Percentiles rank a stretch among this genome's conserved stretches.
Evolutionary conservation across 2,888 invertebrate species (phyloP).

Genomic region (Schizotus pectinicornis): DNA sequence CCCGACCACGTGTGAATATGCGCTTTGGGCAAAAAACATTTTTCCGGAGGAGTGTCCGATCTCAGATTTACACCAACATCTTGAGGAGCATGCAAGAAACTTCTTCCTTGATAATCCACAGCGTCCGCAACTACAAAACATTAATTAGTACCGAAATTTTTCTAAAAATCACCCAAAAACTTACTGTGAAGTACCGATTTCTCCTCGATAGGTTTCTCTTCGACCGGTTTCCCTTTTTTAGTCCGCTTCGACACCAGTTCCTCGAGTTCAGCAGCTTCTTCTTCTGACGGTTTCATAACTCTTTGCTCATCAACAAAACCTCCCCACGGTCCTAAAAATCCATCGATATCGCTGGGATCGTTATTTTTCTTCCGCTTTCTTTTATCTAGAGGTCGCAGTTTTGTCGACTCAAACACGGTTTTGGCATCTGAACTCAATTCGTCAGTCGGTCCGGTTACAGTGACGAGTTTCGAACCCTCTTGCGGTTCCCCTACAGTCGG

Average conservation of each 20-base stretch:
- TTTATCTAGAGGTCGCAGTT: constrained; percentile 68
- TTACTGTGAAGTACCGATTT: constrained; percentile 92
- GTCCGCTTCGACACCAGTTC: constrained; percentile 92
- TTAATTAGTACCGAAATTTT: too few relatives aligned
- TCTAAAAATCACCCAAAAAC: constrained; percentile 46
- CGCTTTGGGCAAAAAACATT: constrained; percentile 95
- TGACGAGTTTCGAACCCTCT: constrained; percentile 58
- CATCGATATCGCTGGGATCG: constrained; percentile 89
- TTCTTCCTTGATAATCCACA: constrained; percentile 95
- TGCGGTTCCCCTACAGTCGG: constrained; percentile 76
- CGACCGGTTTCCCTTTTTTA: constrained; percentile 84
- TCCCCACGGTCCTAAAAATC: constrained; percentile 98
- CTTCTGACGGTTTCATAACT: constrained; percentile 88
- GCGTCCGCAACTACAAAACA: constrained; percentile 78
- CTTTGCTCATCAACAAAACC: constrained; percentile 89
- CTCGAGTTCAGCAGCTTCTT: constrained; percentile 92
- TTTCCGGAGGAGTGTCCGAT: constrained; percentile 87
- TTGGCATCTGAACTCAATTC: constrained; percentile 60
- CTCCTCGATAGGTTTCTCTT: constrained; percentile 93
- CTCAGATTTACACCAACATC: constrained; percentile 90
- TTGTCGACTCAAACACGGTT: constrained; percentile 89
- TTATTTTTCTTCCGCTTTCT: constrained; percentile 88
- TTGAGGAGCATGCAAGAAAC: constrained; percentile 91
- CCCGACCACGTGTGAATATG: constrained; percentile 97
- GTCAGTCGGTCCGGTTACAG: constrained; percentile 60